Evolutionary conservation across 1,140 invertebrate species (phyloP).

Genomic region (Eubasilissa regina): DNA sequence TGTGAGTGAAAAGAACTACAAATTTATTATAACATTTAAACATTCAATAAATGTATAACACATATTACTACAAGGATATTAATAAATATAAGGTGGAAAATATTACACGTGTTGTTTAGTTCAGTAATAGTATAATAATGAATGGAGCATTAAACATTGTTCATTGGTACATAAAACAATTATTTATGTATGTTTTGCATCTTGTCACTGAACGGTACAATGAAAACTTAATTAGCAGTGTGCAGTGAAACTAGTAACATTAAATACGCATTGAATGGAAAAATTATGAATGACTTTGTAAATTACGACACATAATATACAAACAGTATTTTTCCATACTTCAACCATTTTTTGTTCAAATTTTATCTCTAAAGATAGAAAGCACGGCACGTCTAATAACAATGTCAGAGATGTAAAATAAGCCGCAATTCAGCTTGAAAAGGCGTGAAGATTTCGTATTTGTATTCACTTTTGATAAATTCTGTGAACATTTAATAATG

Average conservation of each 20-base stretch:
- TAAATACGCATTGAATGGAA: constrained; percentile 5
- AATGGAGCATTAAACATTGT: too few relatives aligned
- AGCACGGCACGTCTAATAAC: not conserved
- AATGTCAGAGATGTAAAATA: not conserved
- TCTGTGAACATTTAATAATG: too few relatives aligned
- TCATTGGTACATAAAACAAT: too few relatives aligned
- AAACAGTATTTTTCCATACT: not conserved
- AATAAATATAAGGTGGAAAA: too few relatives aligned
- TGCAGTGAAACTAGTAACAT: not conserved
- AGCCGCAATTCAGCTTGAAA: constrained; percentile 1
- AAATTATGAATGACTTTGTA: not conserved
- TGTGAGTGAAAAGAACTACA: constrained; percentile 1
- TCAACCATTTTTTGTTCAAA: not conserved
- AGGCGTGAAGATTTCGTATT: not conserved
- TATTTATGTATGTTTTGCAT: not conserved
- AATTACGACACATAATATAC: not conserved
- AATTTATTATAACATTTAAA: not conserved
- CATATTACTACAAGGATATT: too few relatives aligned
- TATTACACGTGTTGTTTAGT: too few relatives aligned
- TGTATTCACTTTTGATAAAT: too few relatives aligned
- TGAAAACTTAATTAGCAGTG: not conserved
- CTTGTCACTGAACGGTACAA: not conserved
- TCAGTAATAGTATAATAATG: too few relatives aligned
- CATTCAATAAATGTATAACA: too few relatives aligned
- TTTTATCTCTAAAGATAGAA: not conserved